These are phyloP conservation scores for Limonius californicus DNA, from an alignment of 1,140 invertebrate genomes.

Conservation along the genomic window DNA sequence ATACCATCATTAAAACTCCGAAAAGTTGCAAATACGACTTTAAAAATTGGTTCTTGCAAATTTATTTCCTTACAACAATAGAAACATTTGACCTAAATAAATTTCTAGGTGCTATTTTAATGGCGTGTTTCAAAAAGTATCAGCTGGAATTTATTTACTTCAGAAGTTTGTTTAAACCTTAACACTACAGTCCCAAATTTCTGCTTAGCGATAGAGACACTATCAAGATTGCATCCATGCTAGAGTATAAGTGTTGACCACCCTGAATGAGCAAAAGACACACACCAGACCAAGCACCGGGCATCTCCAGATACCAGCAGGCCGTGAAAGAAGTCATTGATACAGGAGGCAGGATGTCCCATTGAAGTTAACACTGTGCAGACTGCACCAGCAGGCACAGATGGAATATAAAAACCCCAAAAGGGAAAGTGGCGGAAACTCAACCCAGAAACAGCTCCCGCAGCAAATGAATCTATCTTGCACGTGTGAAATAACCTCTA, in stretches of 20 bases:
- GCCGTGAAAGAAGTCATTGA: constrained; percentile 7
- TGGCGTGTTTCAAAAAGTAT: too few relatives aligned
- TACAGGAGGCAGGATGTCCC: not conserved
- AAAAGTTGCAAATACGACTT: too few relatives aligned
- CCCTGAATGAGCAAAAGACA: not conserved
- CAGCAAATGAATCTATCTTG: not conserved
- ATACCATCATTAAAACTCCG: too few relatives aligned
- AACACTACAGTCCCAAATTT: too few relatives aligned
- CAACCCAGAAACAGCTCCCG: not conserved
- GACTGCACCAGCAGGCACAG: not conserved
- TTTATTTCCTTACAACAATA: too few relatives aligned
- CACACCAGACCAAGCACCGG: constrained; percentile 4
- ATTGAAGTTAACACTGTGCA: constrained; percentile 10
- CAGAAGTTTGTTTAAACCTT: too few relatives aligned
- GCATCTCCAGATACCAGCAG: not conserved
- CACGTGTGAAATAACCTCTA: constrained; percentile 1
- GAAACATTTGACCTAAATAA: too few relatives aligned
- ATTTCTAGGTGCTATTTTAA: too few relatives aligned
- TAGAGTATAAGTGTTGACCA: not conserved
- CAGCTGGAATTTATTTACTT: too few relatives aligned
- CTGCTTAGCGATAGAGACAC: too few relatives aligned
- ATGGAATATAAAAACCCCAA: not conserved
- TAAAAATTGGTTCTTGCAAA: too few relatives aligned
- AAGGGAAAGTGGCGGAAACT: not conserved
- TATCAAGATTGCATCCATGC: too few relatives aligned